Base-by-base conservation (phyloP, 2,888 invertebrate species). In the Incurvaria masculella region DNA sequence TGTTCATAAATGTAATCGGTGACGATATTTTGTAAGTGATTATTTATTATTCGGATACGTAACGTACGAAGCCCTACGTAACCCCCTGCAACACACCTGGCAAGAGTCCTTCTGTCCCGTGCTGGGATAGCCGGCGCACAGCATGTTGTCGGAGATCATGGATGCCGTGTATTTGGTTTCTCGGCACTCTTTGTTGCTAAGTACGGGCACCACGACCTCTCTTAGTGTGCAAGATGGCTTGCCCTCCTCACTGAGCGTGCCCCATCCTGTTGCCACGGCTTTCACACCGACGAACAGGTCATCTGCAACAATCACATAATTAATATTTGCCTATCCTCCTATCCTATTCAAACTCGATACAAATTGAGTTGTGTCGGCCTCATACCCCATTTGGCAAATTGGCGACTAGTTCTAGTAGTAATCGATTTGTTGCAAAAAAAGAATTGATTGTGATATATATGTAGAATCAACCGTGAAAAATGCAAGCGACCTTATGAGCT, bases 121-220 rank as follows among this genome's bases (percentile, higher is more conserved):
- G 50, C 83, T 81, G 0, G 84, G 83, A 62, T 86, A 90, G 0
- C 91, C 92, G 18, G 92, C 92, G 61, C 92, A 93, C 66, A 93
- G 61, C 94, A 94, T 94, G 64, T 92, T 92, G 57, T 91, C 87
- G 0, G 91, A 89, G 55, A 94, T 94, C 89, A 92, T 91, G 47
- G 86, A 83, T 1, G 87, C 74, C 2, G 87, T 87, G 64, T 94
- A 94, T 65, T 89, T 91, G 3, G 92, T 91, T 48, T 70, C 82
- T 44, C 83, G 80, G 61, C 91, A 91, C 47, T 84, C 85, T 23
- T 85, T 81, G 63, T 90, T 91, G 56, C 81, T 83, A n/a, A 84
- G 61, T 10, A 85, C 83, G 0, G 84, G 84, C 2, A 94, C 88
- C 56, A 89, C 89, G 0, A 94, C 94, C 66, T 92, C 89, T 61